Conservation (phyloP, 2,113 vertebrate genomes). For the Carassius gibelio region DNA sequence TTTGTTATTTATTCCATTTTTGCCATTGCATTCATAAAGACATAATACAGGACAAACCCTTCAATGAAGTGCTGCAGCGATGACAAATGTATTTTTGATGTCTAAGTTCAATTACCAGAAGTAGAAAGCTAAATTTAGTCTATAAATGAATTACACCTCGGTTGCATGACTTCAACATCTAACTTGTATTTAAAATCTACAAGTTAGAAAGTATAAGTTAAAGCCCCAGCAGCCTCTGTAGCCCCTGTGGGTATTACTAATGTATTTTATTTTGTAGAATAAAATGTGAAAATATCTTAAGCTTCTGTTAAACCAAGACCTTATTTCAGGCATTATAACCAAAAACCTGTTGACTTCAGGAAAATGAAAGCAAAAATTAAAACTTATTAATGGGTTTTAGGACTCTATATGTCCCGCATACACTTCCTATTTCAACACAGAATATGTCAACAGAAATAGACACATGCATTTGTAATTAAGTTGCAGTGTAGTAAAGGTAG, state of each 20-base stretch:
- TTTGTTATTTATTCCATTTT: too few relatives aligned
- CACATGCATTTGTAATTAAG: too few relatives aligned
- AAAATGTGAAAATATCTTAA: background rate
- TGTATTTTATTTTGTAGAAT: background rate
- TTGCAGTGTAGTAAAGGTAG: background rate
- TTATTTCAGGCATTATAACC: background rate
- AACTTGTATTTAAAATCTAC: background rate
- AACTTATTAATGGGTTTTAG: background rate
- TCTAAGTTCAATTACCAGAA: too few relatives aligned
- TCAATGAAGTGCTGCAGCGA: too few relatives aligned
- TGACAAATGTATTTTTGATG: background rate
- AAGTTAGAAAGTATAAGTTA: background rate
- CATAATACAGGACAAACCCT: too few relatives aligned
- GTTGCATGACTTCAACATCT: too few relatives aligned
- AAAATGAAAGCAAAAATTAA: background rate
- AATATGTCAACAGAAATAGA: background rate
- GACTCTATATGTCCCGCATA: background rate
- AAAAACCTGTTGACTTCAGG: background rate
- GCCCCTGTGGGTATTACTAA: background rate
- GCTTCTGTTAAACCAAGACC: background rate
- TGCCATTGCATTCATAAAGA: too few relatives aligned
- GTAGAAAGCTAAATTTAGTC: too few relatives aligned
- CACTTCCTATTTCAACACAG: background rate
- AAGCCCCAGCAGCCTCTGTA: background rate
- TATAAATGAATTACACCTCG: too few relatives aligned